Conservation (phyloP, 2,888 invertebrate genomes). For the Erebia palarica region DNA sequence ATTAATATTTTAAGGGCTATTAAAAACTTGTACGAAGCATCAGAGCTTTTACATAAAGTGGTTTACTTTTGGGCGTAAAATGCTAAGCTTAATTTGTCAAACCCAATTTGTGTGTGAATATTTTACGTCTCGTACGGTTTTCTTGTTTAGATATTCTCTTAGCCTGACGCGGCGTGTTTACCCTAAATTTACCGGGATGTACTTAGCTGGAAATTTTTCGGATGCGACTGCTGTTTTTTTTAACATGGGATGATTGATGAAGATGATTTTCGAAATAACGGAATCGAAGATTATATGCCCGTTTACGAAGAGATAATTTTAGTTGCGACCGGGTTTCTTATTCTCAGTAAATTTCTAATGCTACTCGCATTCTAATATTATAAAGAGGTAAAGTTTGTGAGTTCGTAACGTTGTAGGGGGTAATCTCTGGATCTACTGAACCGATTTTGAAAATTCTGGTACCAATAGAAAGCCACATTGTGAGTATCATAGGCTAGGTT, state of each 20-base stretch:
- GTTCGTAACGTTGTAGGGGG: too few species aligned
- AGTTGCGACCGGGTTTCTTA: too few species aligned
- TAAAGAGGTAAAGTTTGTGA: too few species aligned
- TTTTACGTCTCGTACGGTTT: conserved; percentile 12
- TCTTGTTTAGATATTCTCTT: conserved; percentile 15
- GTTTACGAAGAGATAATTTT: neutral
- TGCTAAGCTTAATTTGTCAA: conserved; percentile 20
- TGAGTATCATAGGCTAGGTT: too few species aligned
- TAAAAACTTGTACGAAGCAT: conserved; percentile 23
- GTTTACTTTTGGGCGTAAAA: conserved; percentile 15
- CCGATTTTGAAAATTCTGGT: too few species aligned
- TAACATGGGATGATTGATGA: neutral
- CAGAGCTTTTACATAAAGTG: conserved; percentile 24
- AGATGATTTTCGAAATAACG: neutral
- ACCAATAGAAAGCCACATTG: too few species aligned
- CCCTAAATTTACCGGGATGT: neutral
- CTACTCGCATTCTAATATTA: too few species aligned
- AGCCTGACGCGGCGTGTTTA: neutral
- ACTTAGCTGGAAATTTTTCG: neutral
- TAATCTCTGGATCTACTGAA: too few species aligned
- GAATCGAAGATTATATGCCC: neutral
- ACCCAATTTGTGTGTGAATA: conserved; percentile 19
- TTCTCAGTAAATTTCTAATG: too few species aligned
- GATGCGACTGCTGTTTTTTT: conserved; percentile 2
- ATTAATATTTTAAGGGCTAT: conserved; percentile 36